phyloP scores from a whole-genome alignment of 2,797 vertebrate genomes.

The Pelobates cultripes region DNA sequence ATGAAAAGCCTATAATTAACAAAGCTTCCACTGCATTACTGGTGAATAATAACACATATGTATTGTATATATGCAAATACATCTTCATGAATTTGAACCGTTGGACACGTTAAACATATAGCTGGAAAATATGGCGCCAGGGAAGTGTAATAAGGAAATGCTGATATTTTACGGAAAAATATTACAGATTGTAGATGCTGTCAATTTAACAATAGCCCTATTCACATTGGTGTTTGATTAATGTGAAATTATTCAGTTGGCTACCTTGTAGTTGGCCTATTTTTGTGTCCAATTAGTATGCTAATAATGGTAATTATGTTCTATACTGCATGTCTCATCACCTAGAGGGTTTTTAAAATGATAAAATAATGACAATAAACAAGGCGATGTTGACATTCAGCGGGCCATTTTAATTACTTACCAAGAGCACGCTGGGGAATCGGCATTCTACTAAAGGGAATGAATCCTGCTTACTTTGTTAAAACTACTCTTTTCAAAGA shows the following conservation, averaged over 20 bases:
- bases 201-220: conserved; percentile 81
- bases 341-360: conserved; percentile 90
- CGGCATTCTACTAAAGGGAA: conserved; percentile 76
- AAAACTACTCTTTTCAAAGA: conserved; percentile 76
- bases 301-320: conserved; percentile 91
- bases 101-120: conserved; percentile 58
- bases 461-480: conserved; percentile 78
- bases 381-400: conserved; percentile 86
- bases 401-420: conserved; percentile 86
- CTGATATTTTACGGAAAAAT: conserved; percentile 70
- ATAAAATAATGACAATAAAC: conserved; percentile 93
- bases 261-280: conserved; percentile 87
- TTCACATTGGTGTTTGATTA: conserved; percentile 83
- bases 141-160: conserved; percentile 66
- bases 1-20: not conserved
- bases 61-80: not conserved
- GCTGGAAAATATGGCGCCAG: conserved; percentile 63
- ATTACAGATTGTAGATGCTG: conserved; percentile 78
- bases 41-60: not conserved
- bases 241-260: conserved; percentile 88
- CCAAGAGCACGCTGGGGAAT: conserved; percentile 81
- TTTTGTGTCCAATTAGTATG: conserved; percentile 91
- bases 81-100: not conserved
- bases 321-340: conserved; percentile 86
- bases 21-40: not conserved